phyloP scores from a whole-genome alignment of 1,140 invertebrate genomes.

The Diuraphis noxia region DNA sequence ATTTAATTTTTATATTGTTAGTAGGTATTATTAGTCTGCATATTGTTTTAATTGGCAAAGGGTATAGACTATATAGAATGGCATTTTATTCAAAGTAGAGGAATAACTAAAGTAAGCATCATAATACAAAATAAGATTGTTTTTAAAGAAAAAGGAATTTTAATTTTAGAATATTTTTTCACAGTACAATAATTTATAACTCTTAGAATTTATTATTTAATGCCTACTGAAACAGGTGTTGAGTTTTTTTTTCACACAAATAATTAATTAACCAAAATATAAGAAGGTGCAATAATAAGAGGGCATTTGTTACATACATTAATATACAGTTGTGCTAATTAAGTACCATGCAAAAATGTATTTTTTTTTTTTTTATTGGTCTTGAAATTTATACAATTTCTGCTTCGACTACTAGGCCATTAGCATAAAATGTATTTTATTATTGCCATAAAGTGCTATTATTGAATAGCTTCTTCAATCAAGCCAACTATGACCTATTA shows the following conservation, averaged over 20 bases:
- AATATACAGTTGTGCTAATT: background rate
- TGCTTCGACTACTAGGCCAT: no score
- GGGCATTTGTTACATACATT: background rate
- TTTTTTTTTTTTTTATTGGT: no score
- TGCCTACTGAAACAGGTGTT: background rate
- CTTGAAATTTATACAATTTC: no score
- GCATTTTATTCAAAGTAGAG: background rate
- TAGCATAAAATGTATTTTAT: no score
- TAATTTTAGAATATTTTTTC: background rate
- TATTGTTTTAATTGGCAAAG: background rate
- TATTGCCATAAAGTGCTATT: no score
- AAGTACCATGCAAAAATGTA: background rate
- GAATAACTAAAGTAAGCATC: background rate
- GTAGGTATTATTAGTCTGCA: background rate
- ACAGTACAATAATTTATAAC: background rate
- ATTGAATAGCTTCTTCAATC: no score
- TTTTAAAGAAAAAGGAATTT: background rate
- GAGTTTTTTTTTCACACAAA: background rate
- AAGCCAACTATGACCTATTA: no score
- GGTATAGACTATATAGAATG: background rate
- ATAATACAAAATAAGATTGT: background rate
- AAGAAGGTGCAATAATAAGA: background rate
- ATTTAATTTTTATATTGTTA: background rate
- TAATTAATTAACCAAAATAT: background rate
- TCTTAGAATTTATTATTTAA: background rate